phyloP scores from a whole-genome alignment of 2,888 invertebrate species.

The Clepsis dumicolana region DNA sequence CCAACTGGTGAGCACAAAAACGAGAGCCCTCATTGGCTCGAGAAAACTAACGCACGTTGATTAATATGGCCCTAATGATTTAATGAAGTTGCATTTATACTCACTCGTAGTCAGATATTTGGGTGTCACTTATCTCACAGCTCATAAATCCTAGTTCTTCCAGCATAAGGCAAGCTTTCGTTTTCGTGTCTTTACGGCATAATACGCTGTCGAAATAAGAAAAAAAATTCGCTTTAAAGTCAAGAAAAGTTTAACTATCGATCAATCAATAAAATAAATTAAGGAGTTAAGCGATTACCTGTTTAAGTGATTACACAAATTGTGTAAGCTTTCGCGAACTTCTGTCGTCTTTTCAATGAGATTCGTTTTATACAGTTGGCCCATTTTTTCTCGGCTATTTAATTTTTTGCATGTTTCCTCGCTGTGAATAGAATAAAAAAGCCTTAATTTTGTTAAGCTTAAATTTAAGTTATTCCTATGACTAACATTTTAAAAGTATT shows the following conservation, averaged over 20 bases:
- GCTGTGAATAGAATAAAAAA: conserved; percentile 48
- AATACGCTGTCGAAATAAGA: conserved; percentile 25
- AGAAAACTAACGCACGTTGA: too few species aligned
- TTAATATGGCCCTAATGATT: too few species aligned
- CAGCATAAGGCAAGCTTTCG: conserved; percentile 15
- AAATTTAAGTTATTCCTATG: too few species aligned
- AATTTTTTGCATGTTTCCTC: conserved; percentile 47
- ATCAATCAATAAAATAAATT: background rate
- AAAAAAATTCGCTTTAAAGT: background rate
- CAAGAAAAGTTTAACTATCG: too few species aligned
- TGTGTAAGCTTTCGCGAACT: conserved; percentile 49
- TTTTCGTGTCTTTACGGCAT: conserved; percentile 10
- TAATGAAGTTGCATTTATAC: too few species aligned
- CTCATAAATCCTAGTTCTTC: conserved; percentile 5
- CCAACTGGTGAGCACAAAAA: too few species aligned
- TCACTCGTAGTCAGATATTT: conserved; percentile 27
- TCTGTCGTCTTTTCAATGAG: conserved; percentile 51
- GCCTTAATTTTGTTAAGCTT: too few species aligned
- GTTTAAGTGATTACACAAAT: conserved; percentile 54
- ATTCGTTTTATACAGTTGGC: conserved; percentile 45
- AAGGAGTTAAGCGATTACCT: conserved; percentile 51
- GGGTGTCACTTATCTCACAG: conserved; percentile 1
- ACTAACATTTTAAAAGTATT: too few species aligned
- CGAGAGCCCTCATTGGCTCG: too few species aligned
- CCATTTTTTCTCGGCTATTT: conserved; percentile 23